Base-by-base conservation (phyloP, 2,888 invertebrate species). In the Heliconius ethilla region DNA sequence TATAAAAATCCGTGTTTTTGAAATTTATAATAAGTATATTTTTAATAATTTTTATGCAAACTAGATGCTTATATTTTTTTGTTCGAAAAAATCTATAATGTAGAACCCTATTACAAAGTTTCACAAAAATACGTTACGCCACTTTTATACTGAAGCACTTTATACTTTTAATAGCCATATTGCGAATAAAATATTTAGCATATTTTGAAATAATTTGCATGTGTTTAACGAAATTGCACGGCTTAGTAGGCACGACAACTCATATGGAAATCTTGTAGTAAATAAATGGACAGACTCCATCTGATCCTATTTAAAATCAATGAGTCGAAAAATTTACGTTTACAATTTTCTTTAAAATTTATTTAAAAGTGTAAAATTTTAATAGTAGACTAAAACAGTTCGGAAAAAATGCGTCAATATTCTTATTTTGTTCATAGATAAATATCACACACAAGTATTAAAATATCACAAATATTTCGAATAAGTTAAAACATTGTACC, bases 161-260 rank as follows among this genome's bases (percentile, higher is more conserved):
- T n/a, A n/a, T n/a, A n/a, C n/a, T n/a, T n/a, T n/a, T 18, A 70
- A 70, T 40, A 70, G 25, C 4, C 27, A 70, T 10, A 18, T 22
- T 27, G 45, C 4, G 22, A 27, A 51, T 51, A 70, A 27, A 15
- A 22, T 29, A 70, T 55, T 70, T 55, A 51, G 73, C 37, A 40
- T 40, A 62, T 22, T 63, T 63, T 40, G 51, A 77, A 78, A 75
- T 59, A 51, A 70, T 75, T 63, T 29, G 51, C 25, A 63, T 59
- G 11, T 13, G 37, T 59, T 73, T 10, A 25, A 37, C 27, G 13
- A 25, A 73, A 73, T 77, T 77, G 9, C 70, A 55, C 33, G n/a
- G 29, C 51, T 70, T 55, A 7, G 29, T 70, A n/a, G 33, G 2
- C 13, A 55, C 27, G 15, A 55, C n/a, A 27, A 51, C 25, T 37